Conservation (phyloP, 1,140 invertebrate species). For the Acromyrmex heyeri region DNA sequence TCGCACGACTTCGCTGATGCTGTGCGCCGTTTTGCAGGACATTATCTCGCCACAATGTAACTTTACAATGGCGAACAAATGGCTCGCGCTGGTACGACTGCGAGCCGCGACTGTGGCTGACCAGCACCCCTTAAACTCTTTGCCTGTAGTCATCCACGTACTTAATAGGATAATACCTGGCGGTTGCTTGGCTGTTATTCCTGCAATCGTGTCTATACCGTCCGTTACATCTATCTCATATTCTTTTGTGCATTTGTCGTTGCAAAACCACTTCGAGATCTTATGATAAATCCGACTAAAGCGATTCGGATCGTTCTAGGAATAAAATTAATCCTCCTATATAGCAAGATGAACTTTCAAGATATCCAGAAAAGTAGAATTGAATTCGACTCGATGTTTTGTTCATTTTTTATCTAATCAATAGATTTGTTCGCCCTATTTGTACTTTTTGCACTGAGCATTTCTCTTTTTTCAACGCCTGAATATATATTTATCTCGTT, state of each 20-base stretch:
- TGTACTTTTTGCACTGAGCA: too few relatives aligned
- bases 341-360: too few relatives aligned
- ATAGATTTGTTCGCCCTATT: too few relatives aligned
- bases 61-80: conserved; percentile 41
- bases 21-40: conserved; percentile 29
- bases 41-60: conserved; percentile 56
- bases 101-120: conserved; percentile 32
- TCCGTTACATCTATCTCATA: neutral
- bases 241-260: neutral
- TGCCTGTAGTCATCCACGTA: conserved; percentile 26
- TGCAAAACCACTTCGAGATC: neutral
- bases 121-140: conserved; percentile 40
- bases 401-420: neutral
- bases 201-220: neutral
- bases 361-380: too few relatives aligned
- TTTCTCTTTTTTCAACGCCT: too few relatives aligned
- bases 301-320: neutral
- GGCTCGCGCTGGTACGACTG: conserved; percentile 25
- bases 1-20: neutral
- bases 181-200: conserved; percentile 17
- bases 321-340: neutral
- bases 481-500: too few relatives aligned
- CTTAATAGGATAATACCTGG: conserved; percentile 42
- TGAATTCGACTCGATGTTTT: too few relatives aligned
- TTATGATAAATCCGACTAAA: neutral